Evolutionary conservation across 2,888 invertebrate genomes (phyloP).

Genomic region (Ormia ochracea): DNA sequence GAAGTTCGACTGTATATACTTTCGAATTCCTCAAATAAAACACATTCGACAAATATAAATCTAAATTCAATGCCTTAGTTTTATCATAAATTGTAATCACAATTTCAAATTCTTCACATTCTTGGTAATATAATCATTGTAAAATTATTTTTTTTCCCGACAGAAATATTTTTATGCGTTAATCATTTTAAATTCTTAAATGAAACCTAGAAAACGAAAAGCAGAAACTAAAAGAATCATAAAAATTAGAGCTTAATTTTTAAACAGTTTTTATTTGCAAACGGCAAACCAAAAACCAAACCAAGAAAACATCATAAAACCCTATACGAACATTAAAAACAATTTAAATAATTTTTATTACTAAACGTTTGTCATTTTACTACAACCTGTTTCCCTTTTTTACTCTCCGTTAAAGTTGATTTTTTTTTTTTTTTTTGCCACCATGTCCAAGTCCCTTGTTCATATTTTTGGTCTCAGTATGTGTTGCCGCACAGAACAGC

Average conservation of each 20-base stretch:
- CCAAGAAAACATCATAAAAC: slow-evolving; percentile 22
- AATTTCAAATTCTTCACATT: slow-evolving; percentile 27
- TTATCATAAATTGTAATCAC: slow-evolving; percentile 18
- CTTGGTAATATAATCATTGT: slow-evolving; percentile 13
- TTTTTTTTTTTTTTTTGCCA: slow-evolving; percentile 51
- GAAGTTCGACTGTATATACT: too few relatives aligned
- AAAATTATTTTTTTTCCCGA: slow-evolving; percentile 5
- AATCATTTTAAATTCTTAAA: slow-evolving; percentile 42
- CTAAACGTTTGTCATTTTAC: slow-evolving; percentile 61
- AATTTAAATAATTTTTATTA: slow-evolving; percentile 61
- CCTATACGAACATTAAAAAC: slow-evolving; percentile 52
- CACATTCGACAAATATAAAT: not conserved
- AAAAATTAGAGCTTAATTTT: slow-evolving; percentile 55
- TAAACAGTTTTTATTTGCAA: not conserved
- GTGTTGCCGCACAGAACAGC: slow-evolving; percentile 22
- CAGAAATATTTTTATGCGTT: slow-evolving; percentile 29
- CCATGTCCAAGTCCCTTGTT: slow-evolving; percentile 17
- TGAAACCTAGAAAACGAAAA: slow-evolving; percentile 3
- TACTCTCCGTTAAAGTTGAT: slow-evolving; percentile 38
- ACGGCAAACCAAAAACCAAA: not conserved
- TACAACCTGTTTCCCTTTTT: slow-evolving; percentile 12
- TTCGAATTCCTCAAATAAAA: too few relatives aligned
- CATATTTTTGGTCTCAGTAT: slow-evolving; percentile 41
- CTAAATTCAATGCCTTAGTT: not conserved
- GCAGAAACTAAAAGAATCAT: not conserved